A percentile compares a stretch with the other conserved stretches of the same genome.
These are phyloP conservation scores for Boulengeromyrus knoepffleri DNA, from an alignment of 2,113 vertebrate genomes.

Conservation along the genomic window DNA sequence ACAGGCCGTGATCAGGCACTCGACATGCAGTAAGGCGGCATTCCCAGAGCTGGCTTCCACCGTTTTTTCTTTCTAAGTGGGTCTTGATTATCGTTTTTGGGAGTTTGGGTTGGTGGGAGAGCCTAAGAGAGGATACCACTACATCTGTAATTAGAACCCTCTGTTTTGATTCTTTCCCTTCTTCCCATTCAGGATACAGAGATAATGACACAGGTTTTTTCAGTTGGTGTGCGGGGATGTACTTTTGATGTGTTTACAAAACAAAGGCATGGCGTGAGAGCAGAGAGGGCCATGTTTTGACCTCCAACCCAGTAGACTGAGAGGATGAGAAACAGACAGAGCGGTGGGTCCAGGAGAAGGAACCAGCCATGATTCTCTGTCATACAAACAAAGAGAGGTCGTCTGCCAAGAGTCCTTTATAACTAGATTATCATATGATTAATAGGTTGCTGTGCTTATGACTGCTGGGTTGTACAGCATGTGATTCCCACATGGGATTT, in stretches of 20 bases:
- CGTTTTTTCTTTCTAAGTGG: background rate
- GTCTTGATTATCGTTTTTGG: background rate
- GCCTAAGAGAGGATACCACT: too few relatives aligned
- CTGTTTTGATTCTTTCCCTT: background rate
- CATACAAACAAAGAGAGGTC: background rate
- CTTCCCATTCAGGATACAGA: background rate
- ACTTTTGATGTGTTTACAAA: conserved; percentile 7
- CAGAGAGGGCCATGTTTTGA: background rate
- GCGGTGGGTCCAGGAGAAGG: background rate
- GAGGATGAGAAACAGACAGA: conserved; percentile 18
- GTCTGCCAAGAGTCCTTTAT: background rate
- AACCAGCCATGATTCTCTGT: background rate
- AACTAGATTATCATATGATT: conserved; percentile 2
- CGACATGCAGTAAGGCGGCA: background rate
- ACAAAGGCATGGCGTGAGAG: background rate
- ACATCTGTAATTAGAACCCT: background rate
- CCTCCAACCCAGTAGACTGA: background rate
- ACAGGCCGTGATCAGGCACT: background rate
- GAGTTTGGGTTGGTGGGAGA: background rate
- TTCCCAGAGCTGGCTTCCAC: background rate
- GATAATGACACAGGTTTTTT: background rate
- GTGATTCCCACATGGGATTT: background rate
- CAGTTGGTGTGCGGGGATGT: background rate
- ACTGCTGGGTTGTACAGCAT: background rate
- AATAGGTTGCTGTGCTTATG: background rate